Percentiles rank a stretch among this genome's conserved stretches.
Conservation (phyloP, 2,113 vertebrate genomes). For the Solenodon paradoxus region DNA sequence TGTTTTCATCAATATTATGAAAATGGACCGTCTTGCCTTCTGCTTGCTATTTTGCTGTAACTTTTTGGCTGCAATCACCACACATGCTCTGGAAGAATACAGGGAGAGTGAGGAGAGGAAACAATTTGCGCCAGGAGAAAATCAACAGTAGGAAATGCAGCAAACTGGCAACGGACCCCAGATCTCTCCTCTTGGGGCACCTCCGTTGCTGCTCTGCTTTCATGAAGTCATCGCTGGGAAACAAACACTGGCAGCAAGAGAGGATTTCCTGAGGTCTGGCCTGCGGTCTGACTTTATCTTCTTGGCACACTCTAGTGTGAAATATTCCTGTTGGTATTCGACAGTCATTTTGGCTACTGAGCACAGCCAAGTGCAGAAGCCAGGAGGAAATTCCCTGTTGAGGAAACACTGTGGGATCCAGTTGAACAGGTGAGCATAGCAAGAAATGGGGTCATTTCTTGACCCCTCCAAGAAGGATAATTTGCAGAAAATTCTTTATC, state of each 20-base stretch:
- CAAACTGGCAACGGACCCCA: no score
- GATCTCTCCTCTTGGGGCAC: neutral
- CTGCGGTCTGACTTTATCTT: neutral
- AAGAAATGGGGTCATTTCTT: neutral
- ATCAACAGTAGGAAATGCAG: neutral
- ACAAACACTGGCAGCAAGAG: neutral
- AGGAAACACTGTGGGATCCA: neutral
- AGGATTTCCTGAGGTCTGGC: neutral
- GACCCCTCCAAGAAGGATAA: neutral
- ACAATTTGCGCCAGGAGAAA: neutral
- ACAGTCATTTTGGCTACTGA: neutral
- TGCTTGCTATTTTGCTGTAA: neutral
- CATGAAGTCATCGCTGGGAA: neutral
- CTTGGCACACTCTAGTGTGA: neutral
- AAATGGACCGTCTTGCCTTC: neutral
- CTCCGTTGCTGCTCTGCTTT: neutral
- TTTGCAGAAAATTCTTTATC: neutral
- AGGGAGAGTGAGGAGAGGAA: neutral
- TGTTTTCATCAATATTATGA: neutral
- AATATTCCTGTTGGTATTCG: neutral
- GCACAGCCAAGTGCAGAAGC: neutral
- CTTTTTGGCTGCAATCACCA: neutral
- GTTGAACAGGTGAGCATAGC: neutral
- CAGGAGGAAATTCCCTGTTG: conserved; percentile 52
- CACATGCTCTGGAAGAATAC: neutral